Evolutionary conservation across 2,797 vertebrate genomes (phyloP), one percentile per base, ranked within the genome.

Genomic region (Atherinosoma microstoma): DNA sequence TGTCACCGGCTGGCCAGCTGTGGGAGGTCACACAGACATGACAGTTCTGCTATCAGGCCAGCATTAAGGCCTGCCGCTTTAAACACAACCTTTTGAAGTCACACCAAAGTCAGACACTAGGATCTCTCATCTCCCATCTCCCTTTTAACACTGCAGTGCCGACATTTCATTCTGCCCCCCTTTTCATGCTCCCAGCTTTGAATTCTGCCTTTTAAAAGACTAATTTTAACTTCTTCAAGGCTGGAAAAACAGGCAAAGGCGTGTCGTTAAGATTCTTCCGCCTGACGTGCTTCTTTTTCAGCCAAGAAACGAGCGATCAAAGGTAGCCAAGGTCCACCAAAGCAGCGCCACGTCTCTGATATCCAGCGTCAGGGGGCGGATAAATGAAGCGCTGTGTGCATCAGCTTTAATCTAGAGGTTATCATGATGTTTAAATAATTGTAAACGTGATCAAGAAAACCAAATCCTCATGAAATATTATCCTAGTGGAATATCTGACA

Each of bases 51-150:
- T 93, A 93, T 94, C 92, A 87, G 91, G 90, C 85, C 92, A 84
- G 89, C 89, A 94, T 94, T 93, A 94, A 91, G 92, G 91, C 92
- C 91, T 89, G 92, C 79, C 85, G 91, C 93, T 93, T 94, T 91
- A 94, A 93, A 94, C 93, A 93, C 89, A 90, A 78, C 79, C 89
- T 84, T 95, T 95, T 95, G 94, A 95, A 95, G 94, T 93, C 91
- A 89, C 94, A 95, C 94, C 94, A 94, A 94, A 95, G 94, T 95
- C 93, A 93, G 89, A 91, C 91, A 90, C 89, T 80, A 83, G 91
- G 88, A 94, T 94, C 94, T 95, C 93, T 94, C 93, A 94, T 94
- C 94, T 94, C 84, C 86, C 89, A 91, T 92, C 91, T 93, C 92
- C 90, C 92, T 94, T 94, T 94, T 93, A 94, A 94, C 93, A 89